A percentile compares a stretch with the other conserved stretches of the same genome.
Evolutionary conservation across 1,140 invertebrate genomes (phyloP).

Genomic region (Prorops nasuta): DNA sequence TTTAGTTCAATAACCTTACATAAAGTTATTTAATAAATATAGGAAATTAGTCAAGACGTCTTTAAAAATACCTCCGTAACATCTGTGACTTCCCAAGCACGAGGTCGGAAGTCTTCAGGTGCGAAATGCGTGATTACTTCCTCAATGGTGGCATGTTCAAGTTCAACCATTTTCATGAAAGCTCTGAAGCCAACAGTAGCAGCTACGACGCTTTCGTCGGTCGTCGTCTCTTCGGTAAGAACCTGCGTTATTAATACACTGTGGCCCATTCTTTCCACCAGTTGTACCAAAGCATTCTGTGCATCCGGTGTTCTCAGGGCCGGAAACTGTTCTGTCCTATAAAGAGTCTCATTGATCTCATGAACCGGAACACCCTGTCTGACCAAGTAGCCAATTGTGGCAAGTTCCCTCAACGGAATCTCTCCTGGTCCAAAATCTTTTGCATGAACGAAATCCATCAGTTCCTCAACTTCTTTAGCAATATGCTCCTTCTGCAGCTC

Average conservation of each 20-base stretch:
- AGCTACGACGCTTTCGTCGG: slow-evolving; percentile 71
- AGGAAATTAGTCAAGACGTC: slow-evolving; percentile 6
- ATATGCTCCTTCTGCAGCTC: slow-evolving; percentile 62
- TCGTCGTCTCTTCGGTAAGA: slow-evolving; percentile 72
- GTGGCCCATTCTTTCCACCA: slow-evolving; percentile 78
- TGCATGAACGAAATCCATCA: slow-evolving; percentile 70
- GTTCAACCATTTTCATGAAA: slow-evolving; percentile 80
- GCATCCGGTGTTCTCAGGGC: slow-evolving; percentile 73
- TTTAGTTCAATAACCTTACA: background rate
- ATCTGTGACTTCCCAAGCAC: slow-evolving; percentile 73
- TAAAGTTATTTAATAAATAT: background rate
- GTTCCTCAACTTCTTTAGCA: slow-evolving; percentile 70
- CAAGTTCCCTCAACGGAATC: slow-evolving; percentile 73
- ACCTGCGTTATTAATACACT: slow-evolving; percentile 77
- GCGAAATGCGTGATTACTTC: slow-evolving; percentile 78
- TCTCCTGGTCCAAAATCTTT: slow-evolving; percentile 79
- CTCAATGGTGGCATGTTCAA: slow-evolving; percentile 76
- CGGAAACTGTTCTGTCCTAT: slow-evolving; percentile 76
- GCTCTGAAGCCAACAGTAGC: slow-evolving; percentile 78
- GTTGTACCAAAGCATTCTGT: slow-evolving; percentile 76
- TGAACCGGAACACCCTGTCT: slow-evolving; percentile 71
- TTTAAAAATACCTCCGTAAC: slow-evolving; percentile 60
- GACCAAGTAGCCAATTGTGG: slow-evolving; percentile 75
- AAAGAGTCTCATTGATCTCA: slow-evolving; percentile 72
- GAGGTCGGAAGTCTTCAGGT: slow-evolving; percentile 77